Percentiles rank a stretch among this genome's conserved stretches.
Conservation (phyloP, 2,797 vertebrate genomes). For the Luscinia megarhynchos region DNA sequence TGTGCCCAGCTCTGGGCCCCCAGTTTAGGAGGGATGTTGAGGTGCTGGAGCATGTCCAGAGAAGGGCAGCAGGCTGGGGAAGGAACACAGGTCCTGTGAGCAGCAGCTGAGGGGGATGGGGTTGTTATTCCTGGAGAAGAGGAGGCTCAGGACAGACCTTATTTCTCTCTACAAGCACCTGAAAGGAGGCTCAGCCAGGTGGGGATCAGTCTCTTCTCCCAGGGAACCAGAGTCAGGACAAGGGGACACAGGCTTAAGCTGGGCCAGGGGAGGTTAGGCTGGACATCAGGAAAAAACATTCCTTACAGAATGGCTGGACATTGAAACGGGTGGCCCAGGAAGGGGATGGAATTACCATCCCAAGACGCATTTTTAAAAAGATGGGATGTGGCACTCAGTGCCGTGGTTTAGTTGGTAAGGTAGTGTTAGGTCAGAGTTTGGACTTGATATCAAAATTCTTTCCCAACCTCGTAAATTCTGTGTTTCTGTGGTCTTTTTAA, state of each 20-base stretch:
- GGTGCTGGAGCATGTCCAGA: neutral
- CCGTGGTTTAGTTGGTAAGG: neutral
- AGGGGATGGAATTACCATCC: accelerated
- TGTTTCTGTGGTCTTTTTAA: neutral
- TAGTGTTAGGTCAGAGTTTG: neutral
- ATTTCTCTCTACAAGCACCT: neutral
- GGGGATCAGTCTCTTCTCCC: neutral
- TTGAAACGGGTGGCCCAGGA: neutral
- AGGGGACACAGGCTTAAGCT: neutral
- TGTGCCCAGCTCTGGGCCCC: neutral
- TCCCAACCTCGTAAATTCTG: neutral
- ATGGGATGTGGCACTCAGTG: neutral
- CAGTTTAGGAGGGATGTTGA: neutral
- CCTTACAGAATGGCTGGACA: neutral
- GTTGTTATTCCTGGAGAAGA: neutral
- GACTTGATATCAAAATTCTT: neutral
- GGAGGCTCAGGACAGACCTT: neutral
- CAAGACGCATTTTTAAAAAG: neutral
- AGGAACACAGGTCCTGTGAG: neutral
- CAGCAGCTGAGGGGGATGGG: neutral
- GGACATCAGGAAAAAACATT: neutral
- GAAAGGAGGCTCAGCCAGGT: neutral
- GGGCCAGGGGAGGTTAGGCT: accelerated
- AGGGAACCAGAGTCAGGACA: neutral
- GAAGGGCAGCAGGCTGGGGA: neutral